A percentile compares a stretch with the other conserved stretches of the same genome.
Conservation (phyloP, 1,140 invertebrate genomes). For the Drosophila leontia region DNA sequence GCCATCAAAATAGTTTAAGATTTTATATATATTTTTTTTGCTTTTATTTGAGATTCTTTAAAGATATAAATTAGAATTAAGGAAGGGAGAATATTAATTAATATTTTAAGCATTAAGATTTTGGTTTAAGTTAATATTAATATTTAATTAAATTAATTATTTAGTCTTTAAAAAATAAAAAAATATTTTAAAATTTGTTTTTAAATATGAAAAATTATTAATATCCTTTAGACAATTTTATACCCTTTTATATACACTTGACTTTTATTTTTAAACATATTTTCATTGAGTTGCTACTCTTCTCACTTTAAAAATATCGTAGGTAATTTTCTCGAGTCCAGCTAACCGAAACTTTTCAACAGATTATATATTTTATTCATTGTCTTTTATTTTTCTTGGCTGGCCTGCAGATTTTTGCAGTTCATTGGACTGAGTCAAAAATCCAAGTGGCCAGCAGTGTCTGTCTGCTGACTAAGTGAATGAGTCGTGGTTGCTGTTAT, state of each 20-base stretch:
- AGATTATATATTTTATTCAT: conserved; percentile 17
- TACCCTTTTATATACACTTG: too few relatives aligned
- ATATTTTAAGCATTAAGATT: not conserved
- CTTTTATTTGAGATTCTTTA: not conserved
- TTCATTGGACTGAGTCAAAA: conserved; percentile 71
- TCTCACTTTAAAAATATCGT: not conserved
- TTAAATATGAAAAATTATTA: too few relatives aligned
- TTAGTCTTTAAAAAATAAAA: too few relatives aligned
- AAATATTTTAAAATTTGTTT: too few relatives aligned
- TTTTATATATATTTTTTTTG: not conserved
- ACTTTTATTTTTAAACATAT: not conserved
- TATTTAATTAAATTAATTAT: not conserved
- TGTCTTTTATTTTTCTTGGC: conserved; percentile 5
- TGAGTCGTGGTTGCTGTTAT: conserved; percentile 57
- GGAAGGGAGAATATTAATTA: not conserved
- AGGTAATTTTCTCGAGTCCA: conserved; percentile 23
- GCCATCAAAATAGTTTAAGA: not conserved
- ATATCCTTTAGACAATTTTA: not conserved
- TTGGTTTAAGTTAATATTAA: not conserved
- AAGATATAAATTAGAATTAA: not conserved
- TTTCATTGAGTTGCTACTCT: not conserved
- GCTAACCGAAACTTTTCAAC: conserved; percentile 23
- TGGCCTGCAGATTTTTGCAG: conserved; percentile 64
- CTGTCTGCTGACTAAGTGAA: conserved; percentile 73
- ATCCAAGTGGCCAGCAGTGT: conserved; percentile 27